Evolutionary conservation across 1,140 invertebrate genomes (phyloP), one percentile per base, ranked within the genome.

Genomic region (Lepidotrigona ventralis): DNA sequence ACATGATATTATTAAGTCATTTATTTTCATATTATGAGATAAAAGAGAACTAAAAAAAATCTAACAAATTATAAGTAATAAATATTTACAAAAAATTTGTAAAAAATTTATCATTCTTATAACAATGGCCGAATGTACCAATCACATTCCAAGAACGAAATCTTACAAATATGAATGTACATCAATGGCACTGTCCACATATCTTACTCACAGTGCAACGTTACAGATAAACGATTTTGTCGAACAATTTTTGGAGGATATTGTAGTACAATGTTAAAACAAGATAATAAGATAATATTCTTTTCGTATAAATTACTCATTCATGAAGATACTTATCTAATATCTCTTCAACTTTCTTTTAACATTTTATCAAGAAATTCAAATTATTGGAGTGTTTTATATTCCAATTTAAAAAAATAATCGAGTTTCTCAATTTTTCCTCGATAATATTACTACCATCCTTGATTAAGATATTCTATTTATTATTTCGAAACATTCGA

Each of bases 141-240:
- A 23, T 26, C 54, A 79, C 46, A 56, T 80, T 73, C 26, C 21
- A 19, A 21, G 46, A 73, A 80, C 15, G 79, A n/a, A 19, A 19
- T n/a, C 33, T 73, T 29, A 81, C 74, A 64, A 81, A 81, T 74
- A 73, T 73, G 26, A 63, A 73, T 58, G 26, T 60, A 68, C 21
- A 39, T 80, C 54, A 60, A 63, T 53, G 39, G 14, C 64, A 80
- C 29, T 63, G 8, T 21, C 9, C 33, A 63, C 4, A 29, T 56
- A 56, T n/a, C 14, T 26, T 60, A 33, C 60, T 26, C 23, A 19
- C 39, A 12, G 17, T 53, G 1, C 26, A 23, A 51, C 3, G 19
- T 69, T 46, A 46, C 6, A 5, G 19, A 23, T 33, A 54, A 51
- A 29, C 29, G n/a, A 64, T 64, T 73, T 53, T 33, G 11, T 29